These are phyloP conservation scores for Mechanitis mazaeus DNA, from an alignment of 2,888 invertebrate genomes.

Conservation along the genomic window DNA sequence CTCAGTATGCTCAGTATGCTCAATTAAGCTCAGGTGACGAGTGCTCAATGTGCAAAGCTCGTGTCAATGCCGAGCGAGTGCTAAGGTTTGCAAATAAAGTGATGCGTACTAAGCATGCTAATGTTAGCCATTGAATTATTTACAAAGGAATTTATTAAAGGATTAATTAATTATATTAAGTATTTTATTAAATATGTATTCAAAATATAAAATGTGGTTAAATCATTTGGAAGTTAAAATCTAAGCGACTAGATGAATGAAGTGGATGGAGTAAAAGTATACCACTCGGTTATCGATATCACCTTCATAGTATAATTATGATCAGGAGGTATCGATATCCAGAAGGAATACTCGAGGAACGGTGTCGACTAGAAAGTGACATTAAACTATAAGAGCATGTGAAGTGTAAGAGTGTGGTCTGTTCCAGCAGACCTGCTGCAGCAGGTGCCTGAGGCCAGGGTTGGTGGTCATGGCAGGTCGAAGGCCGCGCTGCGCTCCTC, in stretches of 20 bases:
- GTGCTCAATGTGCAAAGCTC: slow-evolving; percentile 14
- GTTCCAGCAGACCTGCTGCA: slow-evolving; percentile 80
- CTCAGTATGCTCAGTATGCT: background rate
- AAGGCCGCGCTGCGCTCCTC: slow-evolving; percentile 77
- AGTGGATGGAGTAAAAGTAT: background rate
- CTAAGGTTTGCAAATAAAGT: no score
- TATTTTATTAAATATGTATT: no score
- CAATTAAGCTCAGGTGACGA: slow-evolving; percentile 25
- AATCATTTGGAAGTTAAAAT: background rate
- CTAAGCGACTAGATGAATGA: background rate
- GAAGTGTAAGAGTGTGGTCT: background rate
- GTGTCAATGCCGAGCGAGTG: no score
- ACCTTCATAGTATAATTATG: no score
- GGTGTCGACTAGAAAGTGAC: no score
- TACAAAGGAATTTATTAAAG: no score
- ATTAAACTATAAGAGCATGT: no score
- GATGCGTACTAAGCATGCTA: no score
- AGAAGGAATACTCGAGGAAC: no score
- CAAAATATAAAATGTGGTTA: background rate
- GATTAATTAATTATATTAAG: no score
- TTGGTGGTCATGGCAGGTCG: slow-evolving; percentile 83
- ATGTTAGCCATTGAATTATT: no score
- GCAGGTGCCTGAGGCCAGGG: slow-evolving; percentile 86
- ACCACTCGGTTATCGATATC: background rate
- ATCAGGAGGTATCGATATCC: no score